Evolutionary conservation across 2,888 invertebrate species (phyloP).

Genomic region (Agriotes lineatus): DNA sequence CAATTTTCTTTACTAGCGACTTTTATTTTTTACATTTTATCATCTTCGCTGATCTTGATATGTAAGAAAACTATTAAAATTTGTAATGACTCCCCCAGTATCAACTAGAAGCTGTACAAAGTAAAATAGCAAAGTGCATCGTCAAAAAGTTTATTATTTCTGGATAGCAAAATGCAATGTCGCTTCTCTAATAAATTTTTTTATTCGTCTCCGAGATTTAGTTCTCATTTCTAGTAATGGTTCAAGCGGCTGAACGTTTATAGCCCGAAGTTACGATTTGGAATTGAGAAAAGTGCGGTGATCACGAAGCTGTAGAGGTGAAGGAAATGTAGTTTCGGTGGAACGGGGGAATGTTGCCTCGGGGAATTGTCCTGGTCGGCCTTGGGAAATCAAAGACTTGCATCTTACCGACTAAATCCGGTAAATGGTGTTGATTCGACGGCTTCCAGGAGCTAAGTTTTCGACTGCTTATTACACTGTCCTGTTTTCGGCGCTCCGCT

Average conservation of each 20-base stretch:
- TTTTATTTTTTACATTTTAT: no score
- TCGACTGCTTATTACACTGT: conserved; percentile 7
- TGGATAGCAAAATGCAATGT: not conserved
- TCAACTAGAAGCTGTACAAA: no score
- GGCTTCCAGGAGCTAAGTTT: conserved; percentile 2
- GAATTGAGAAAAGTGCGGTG: conserved; percentile 35
- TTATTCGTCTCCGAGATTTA: conserved; percentile 22
- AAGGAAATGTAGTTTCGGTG: conserved; percentile 23
- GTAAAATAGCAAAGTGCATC: conserved; percentile 3
- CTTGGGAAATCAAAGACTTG: conserved; percentile 36
- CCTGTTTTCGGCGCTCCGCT: not conserved
- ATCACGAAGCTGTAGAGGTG: conserved; percentile 34
- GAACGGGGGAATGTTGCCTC: conserved; percentile 30
- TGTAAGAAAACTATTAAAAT: no score
- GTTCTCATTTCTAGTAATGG: conserved; percentile 30
- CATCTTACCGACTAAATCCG: conserved; percentile 29
- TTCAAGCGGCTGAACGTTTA: conserved; percentile 28
- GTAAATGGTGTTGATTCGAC: conserved; percentile 32
- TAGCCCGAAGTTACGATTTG: conserved; percentile 29
- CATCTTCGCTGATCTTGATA: no score
- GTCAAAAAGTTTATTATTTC: conserved; percentile 14
- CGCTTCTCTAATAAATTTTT: conserved; percentile 15
- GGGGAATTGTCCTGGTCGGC: conserved; percentile 31
- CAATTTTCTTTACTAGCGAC: no score
- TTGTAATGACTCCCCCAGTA: no score